These are phyloP conservation scores for Florisuga fusca DNA, from an alignment of 2,797 vertebrate genomes.

Conservation along the genomic window DNA sequence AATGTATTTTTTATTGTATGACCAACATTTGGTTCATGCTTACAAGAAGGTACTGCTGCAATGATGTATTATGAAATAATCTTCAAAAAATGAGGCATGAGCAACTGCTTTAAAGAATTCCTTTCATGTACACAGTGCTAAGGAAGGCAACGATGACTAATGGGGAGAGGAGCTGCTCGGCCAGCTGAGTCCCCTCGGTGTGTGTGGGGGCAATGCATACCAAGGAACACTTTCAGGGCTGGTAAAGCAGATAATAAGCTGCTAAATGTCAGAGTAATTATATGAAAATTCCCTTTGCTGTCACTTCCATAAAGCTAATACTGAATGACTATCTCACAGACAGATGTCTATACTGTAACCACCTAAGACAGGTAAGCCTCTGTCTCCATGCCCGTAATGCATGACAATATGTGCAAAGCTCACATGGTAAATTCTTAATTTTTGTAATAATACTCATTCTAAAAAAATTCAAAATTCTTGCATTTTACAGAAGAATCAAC, in stretches of 20 bases:
- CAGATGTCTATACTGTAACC: background rate
- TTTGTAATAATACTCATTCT: background rate
- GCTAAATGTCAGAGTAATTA: background rate
- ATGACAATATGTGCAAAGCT: background rate
- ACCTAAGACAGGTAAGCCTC: background rate
- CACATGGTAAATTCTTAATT: background rate
- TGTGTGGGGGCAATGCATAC: background rate
- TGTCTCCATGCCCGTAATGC: background rate
- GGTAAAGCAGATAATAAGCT: background rate
- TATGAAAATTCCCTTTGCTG: background rate
- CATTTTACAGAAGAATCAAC: background rate
- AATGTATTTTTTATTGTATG: background rate
- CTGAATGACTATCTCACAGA: background rate
- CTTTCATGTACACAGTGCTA: background rate
- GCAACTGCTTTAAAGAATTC: background rate
- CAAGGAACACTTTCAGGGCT: background rate
- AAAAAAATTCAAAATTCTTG: background rate
- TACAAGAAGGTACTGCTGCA: background rate
- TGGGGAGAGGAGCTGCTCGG: background rate
- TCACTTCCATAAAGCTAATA: background rate
- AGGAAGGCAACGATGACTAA: conserved; percentile 3
- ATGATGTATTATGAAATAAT: background rate
- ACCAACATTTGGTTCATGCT: background rate
- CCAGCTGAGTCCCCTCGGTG: background rate
- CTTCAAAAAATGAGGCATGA: background rate